Evolutionary conservation across 2,113 vertebrate genomes (phyloP).

Genomic region (Pandion haliaetus): DNA sequence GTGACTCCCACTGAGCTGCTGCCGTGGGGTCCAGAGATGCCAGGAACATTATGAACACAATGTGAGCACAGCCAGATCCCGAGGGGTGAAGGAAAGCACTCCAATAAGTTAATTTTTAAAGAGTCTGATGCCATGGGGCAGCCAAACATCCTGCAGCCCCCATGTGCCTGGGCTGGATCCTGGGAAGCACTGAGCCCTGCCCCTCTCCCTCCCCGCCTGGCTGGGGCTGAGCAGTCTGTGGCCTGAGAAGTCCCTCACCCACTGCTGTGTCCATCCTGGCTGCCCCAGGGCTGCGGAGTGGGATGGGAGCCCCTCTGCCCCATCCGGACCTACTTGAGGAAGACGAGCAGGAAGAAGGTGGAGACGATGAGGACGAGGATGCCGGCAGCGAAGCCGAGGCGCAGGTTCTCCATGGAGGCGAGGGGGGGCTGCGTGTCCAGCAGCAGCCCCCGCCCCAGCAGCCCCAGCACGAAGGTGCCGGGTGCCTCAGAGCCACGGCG

Average conservation of each 20-base stretch:
- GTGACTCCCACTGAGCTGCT: neutral
- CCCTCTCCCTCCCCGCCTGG: neutral
- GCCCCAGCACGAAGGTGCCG: slow-evolving; percentile 25
- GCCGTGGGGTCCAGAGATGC: accelerated
- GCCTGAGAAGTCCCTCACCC: neutral
- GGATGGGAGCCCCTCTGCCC: neutral
- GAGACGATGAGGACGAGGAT: slow-evolving; percentile 63
- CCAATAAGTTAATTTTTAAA: neutral
- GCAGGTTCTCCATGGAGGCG: slow-evolving; percentile 60
- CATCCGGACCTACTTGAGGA: slow-evolving; percentile 45
- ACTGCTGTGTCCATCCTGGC: neutral
- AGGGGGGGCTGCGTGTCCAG: slow-evolving; percentile 8
- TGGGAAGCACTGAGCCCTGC: neutral
- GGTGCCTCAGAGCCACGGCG: neutral
- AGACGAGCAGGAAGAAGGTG: slow-evolving; percentile 62
- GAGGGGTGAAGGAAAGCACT: neutral
- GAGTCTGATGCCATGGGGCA: neutral
- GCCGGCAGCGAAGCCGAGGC: slow-evolving; percentile 59
- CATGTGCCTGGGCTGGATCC: accelerated
- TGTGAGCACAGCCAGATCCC: accelerated
- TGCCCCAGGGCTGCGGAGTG: accelerated
- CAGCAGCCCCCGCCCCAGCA: slow-evolving; percentile 15
- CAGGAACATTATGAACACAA: accelerated
- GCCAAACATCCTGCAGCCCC: neutral
- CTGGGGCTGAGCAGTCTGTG: accelerated